Conservation (phyloP, 1,140 invertebrate genomes). For the Orius laevigatus region DNA sequence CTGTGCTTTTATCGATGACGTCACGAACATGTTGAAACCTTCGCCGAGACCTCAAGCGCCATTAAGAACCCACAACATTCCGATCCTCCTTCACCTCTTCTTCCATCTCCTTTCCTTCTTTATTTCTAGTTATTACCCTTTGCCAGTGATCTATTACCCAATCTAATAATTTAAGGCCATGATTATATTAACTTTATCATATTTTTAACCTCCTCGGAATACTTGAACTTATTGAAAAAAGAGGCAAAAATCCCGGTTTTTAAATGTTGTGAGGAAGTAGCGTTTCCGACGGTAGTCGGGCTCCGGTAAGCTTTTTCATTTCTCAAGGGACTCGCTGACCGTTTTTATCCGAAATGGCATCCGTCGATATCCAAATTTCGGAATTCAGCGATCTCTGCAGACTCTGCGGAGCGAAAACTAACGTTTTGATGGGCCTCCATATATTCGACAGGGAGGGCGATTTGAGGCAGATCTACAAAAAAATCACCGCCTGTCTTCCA, state of each 20-base stretch:
- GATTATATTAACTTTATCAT: slow-evolving; percentile 11
- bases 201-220: slow-evolving; percentile 2
- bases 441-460: slow-evolving; percentile 38
- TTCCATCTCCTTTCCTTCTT: no score
- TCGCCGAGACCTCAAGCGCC: no score
- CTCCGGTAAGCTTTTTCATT: background rate
- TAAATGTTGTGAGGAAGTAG: background rate
- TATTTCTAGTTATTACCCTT: background rate
- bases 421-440: slow-evolving; percentile 34
- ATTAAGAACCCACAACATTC: no score
- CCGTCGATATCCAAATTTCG: slow-evolving; percentile 11
- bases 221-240: background rate
- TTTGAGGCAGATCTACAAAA: slow-evolving; percentile 38
- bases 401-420: slow-evolving; percentile 37
- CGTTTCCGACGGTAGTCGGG: background rate
- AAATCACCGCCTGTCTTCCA: slow-evolving; percentile 39
- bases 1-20: no score
- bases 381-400: slow-evolving; percentile 36
- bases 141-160: slow-evolving; percentile 11
- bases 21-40: no score
- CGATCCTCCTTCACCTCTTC: no score
- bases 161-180: slow-evolving; percentile 12
- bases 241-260: background rate
- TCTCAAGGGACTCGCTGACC: background rate
- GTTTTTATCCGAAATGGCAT: slow-evolving; percentile 7